Percentiles rank a stretch among this genome's conserved stretches.
Evolutionary conservation across 1,140 invertebrate species (phyloP).

Genomic region (Platyscapa corneri): DNA sequence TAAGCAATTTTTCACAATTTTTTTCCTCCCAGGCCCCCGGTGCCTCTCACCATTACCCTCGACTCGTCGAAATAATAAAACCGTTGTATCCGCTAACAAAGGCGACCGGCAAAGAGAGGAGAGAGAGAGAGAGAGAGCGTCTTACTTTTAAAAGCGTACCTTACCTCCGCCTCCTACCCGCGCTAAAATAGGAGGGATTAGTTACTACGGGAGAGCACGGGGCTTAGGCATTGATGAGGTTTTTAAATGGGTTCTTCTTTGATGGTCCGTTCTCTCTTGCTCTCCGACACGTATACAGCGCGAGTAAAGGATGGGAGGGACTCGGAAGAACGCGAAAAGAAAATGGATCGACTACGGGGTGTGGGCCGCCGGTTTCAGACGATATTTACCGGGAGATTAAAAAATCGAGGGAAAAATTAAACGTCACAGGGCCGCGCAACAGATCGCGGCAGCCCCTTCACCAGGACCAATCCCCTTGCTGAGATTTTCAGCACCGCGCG

Average conservation of each 20-base stretch:
- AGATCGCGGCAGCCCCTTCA: conserved; percentile 45
- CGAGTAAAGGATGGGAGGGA: conserved; percentile 48
- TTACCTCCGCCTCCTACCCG: conserved; percentile 54
- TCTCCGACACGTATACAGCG: conserved; percentile 7
- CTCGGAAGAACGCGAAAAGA: conserved; percentile 54
- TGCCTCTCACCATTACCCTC: conserved; percentile 1
- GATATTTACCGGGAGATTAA: conserved; percentile 76
- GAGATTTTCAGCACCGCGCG: conserved; percentile 65
- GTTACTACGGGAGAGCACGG: conserved; percentile 71
- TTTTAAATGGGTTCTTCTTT: conserved; percentile 76
- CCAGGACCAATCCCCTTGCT: conserved; percentile 70
- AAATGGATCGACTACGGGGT: conserved; percentile 50
- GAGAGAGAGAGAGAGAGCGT: conserved; percentile 56
- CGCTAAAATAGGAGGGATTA: conserved; percentile 76
- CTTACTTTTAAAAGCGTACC: conserved; percentile 73
- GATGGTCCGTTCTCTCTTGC: conserved; percentile 60
- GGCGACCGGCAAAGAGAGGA: conserved; percentile 52
- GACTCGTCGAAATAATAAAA: conserved; percentile 69
- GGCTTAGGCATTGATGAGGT: conserved; percentile 76
- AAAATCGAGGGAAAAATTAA: conserved; percentile 76
- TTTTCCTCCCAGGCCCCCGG: neutral
- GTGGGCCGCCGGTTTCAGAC: conserved; percentile 58
- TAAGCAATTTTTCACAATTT: conserved; percentile 56
- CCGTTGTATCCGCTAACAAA: conserved; percentile 73
- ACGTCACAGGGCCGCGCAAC: conserved; percentile 71